These are phyloP conservation scores for Panulirus ornatus DNA, from an alignment of 1,140 invertebrate genomes.

Conservation along the genomic window DNA sequence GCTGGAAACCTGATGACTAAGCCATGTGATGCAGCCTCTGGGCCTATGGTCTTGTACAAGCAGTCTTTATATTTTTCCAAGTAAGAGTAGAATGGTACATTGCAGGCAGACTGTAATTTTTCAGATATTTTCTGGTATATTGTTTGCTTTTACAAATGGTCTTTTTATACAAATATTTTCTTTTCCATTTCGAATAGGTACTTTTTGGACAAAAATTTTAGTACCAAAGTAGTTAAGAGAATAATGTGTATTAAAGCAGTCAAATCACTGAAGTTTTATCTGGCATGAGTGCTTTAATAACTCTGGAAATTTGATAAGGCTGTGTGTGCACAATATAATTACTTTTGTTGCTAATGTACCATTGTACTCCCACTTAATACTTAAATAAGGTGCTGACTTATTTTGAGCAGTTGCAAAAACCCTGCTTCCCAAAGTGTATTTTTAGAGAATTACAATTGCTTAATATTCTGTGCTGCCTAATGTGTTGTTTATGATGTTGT, in stretches of 20 bases:
- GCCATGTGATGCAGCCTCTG: constrained; percentile 12
- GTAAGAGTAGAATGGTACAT: constrained; percentile 55
- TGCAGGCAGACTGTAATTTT: constrained; percentile 21
- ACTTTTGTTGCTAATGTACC: constrained; percentile 46
- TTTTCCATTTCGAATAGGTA: constrained; percentile 35
- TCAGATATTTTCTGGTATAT: constrained; percentile 44
- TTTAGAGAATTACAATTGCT: constrained; percentile 57
- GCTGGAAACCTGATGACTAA: background rate
- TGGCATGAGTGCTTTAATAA: constrained; percentile 26
- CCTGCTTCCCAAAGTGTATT: constrained; percentile 68
- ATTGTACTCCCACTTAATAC: constrained; percentile 52
- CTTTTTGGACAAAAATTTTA: constrained; percentile 43
- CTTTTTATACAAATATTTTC: constrained; percentile 60
- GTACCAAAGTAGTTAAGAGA: constrained; percentile 40
- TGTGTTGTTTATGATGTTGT: constrained; percentile 68
- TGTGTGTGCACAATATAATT: constrained; percentile 59
- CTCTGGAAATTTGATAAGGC: constrained; percentile 17
- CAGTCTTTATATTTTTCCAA: constrained; percentile 23
- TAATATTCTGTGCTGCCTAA: constrained; percentile 62
- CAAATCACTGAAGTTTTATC: background rate
- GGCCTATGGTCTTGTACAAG: constrained; percentile 31
- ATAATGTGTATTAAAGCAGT: constrained; percentile 17
- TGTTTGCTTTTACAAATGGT: constrained; percentile 46
- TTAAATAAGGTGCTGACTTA: constrained; percentile 63
- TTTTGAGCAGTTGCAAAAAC: constrained; percentile 55